phyloP scores from a whole-genome alignment of 2,797 vertebrate species.

The Rachycentron canadum region DNA sequence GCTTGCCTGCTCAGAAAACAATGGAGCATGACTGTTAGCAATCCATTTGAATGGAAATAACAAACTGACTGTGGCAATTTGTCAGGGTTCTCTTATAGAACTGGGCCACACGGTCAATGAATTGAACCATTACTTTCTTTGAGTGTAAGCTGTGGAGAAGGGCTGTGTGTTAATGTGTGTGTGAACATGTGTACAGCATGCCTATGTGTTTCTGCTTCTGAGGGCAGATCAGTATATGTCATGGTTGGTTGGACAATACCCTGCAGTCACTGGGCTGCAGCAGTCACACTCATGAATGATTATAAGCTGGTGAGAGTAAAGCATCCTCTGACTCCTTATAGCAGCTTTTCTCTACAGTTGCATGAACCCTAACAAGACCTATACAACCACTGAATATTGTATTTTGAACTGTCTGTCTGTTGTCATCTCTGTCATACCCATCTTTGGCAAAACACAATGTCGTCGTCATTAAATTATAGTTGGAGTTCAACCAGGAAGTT shows the following conservation, averaged over 20 bases:
- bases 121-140: constrained; percentile 4
- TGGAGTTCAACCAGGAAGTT: not conserved
- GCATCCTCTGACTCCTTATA: not conserved
- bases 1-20: constrained; percentile 6
- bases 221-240: constrained; percentile 53
- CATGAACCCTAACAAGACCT: not conserved
- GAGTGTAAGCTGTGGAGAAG: not conserved
- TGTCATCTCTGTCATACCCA: constrained; percentile 3
- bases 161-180: constrained; percentile 13
- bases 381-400: too few species aligned
- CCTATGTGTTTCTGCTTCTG: constrained; percentile 33
- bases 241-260: constrained; percentile 49
- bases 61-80: constrained; percentile 14
- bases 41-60: constrained; percentile 25
- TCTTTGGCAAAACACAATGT: not conserved
- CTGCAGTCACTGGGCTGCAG: constrained; percentile 38
- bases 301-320: constrained; percentile 3
- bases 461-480: not conserved
- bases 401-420: too few species aligned
- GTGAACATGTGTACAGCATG: constrained; percentile 44
- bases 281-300: constrained; percentile 28
- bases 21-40: constrained; percentile 9
- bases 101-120: constrained; percentile 21
- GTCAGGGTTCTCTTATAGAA: constrained; percentile 10
- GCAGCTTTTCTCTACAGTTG: not conserved